Base-by-base conservation (phyloP, 2,797 vertebrate species). In the Catharus ustulatus region DNA sequence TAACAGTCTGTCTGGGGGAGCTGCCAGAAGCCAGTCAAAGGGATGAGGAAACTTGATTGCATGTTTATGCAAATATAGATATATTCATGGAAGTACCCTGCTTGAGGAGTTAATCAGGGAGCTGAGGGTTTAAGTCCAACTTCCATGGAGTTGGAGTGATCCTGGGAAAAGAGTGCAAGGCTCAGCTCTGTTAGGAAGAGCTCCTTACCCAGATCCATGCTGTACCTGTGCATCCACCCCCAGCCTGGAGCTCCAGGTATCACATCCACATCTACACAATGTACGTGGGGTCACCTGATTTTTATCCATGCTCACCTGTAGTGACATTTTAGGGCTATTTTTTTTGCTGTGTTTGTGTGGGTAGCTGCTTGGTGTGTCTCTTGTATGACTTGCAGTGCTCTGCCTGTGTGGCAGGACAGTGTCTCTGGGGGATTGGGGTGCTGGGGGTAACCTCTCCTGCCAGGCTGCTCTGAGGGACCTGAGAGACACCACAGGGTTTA, bases 11-110 rank as follows among this genome's bases (percentile, higher is more conserved):
- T 96, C 96, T 97, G 94, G 95, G 94, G 96, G 94, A 96, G 94
- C 93, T 97, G 96, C 95, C 95, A 94, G 95, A 91, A 97, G 95
- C 95, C 96, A 96, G 94, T 91, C 95, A 96, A 97, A 96, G 95
- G 95, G 87, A 97, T 94, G 89, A 90, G 91, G 95, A 94, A 94
- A 87, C 85, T 74, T 97, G 95, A 95, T 94, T 94, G 93, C 95
- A 93, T 96, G 96, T 96, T 96, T 96, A 94, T 96, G 96, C 95
- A 96, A 96, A 95, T 97, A 94, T 22, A 94, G 93, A 75, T 82
- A 54, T 93, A 82, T 82, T 48, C 83, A 34, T 90, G 94, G 91
- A 87, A 84, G 95, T 82, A 57, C 93, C 94, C 68, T 64, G 74
- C 82, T 80, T 34, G 73, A 89, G 95, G 46, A 72, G 78, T 43